Base-by-base conservation (phyloP, 2,888 invertebrate genomes). In the Dichetophora obliterata region DNA sequence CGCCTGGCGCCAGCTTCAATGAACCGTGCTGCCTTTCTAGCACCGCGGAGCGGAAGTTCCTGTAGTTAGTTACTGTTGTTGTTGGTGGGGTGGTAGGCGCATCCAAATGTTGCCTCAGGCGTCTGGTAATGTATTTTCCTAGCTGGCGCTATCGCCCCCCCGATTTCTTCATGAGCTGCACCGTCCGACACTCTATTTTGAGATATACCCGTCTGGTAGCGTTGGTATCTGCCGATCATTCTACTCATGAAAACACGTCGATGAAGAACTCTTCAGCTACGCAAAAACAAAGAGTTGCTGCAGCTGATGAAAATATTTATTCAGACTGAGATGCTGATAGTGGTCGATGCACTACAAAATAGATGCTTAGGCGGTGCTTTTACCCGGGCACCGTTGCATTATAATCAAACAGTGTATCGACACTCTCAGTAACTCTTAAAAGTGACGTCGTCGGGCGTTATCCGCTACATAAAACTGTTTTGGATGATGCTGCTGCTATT, bases 151-250 rank as follows among this genome's bases (percentile, higher is more conserved):
- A 78, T 82, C 82, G 68, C 81, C 79, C 84, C 85, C n/a, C n/a
- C 85, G 80, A 77, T 82, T 79, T 80, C 82, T 76, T 80, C 80
- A 66, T 80, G 79, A 75, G 81, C 79, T 72, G 81, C 78, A 84
- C 85, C 84, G 86, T 87, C 87, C 84, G 87, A 87, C 87, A 87
- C 87, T 83, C 83, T 85, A 82, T 69, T 59, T 27, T 27, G 57
- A 70, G 59, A 52, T 52, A 54, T 65, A 74, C 74, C 37, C 54
- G 74, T 24, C 14, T 19, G 16, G 66, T 66, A 74, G 54, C 66
- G 52, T 16, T 27, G 9, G 19, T 65, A 24, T 34, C 63, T 24
- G 65, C 52, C 63, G 63, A 31, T 34, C 27, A 5, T 6, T 22
- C 68, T n/a, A 68, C 68, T 43, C 50, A 68, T 50, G 68, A 50